Conservation (phyloP, 2,888 invertebrate species). For the Taenaris catops region DNA sequence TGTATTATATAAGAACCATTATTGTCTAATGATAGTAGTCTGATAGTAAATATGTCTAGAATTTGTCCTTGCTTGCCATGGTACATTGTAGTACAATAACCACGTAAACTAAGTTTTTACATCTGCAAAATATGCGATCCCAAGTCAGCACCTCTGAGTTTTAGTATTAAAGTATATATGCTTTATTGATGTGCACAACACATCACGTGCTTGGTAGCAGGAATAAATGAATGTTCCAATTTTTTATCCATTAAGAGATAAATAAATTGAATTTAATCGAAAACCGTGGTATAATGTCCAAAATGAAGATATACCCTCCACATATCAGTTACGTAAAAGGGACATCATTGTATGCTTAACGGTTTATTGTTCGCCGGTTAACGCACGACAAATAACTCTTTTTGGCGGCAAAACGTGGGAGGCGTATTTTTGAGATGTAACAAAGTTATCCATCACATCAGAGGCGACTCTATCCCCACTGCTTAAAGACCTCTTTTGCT, state of each 20-base stretch:
- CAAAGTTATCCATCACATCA: conserved; percentile 14
- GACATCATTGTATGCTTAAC: conserved; percentile 54
- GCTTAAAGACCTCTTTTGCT: conserved; percentile 24
- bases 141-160: too few relatives aligned
- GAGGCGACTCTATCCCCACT: conserved; percentile 19
- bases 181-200: background rate
- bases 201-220: conserved; percentile 1
- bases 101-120: too few relatives aligned
- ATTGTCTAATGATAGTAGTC: too few relatives aligned
- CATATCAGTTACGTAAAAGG: conserved; percentile 32
- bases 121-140: too few relatives aligned
- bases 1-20: too few relatives aligned
- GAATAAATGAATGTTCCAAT: too few relatives aligned
- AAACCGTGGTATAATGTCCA: conserved; percentile 13
- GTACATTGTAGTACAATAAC: too few relatives aligned
- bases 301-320: conserved; percentile 17
- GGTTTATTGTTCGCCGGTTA: conserved; percentile 59
- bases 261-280: too few relatives aligned
- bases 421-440: conserved; percentile 40
- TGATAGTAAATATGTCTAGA: too few relatives aligned
- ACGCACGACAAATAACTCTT: conserved; percentile 61
- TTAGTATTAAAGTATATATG: too few relatives aligned
- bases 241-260: too few relatives aligned
- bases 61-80: too few relatives aligned
- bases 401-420: conserved; percentile 53